Percentiles rank a stretch among this genome's conserved stretches.
Conservation (phyloP, 2,113 vertebrate species). For the Melanerpes formicivorus region DNA sequence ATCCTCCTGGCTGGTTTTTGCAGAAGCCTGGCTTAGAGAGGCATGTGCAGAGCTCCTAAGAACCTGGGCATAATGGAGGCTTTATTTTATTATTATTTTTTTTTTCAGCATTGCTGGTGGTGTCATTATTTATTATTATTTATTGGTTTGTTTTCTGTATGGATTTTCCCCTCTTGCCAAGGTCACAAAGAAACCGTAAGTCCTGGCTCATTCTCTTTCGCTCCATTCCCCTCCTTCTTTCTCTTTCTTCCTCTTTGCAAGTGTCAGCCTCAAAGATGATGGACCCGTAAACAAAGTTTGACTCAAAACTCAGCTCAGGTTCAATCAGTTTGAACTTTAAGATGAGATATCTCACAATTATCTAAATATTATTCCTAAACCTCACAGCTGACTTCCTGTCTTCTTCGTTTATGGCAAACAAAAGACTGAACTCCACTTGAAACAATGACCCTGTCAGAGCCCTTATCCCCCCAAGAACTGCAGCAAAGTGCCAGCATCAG, state of each 20-base stretch:
- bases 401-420: conserved; percentile 70
- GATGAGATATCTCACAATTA: conserved; percentile 77
- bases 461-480: conserved; percentile 53
- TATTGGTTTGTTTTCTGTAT: conserved; percentile 68
- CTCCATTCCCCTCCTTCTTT: neutral
- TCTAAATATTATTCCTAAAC: conserved; percentile 81
- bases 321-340: conserved; percentile 73
- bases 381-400: conserved; percentile 76
- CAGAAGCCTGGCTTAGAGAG: conserved; percentile 39
- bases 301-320: conserved; percentile 66
- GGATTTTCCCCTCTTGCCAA: conserved; percentile 71
- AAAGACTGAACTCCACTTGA: conserved; percentile 70
- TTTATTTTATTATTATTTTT: conserved; percentile 65
- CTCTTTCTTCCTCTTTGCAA: conserved; percentile 16
- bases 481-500: conserved; percentile 58
- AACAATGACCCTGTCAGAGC: conserved; percentile 61
- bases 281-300: conserved; percentile 64
- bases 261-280: conserved; percentile 58
- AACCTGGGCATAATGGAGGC: conserved; percentile 49
- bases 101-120: conserved; percentile 1
- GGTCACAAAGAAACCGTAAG: conserved; percentile 69
- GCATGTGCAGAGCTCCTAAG: conserved; percentile 53
- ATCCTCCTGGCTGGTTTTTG: conserved; percentile 19
- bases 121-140: conserved; percentile 71
- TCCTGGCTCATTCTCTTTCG: conserved; percentile 28